phyloP scores from a whole-genome alignment of 1,140 invertebrate species.

The Thaumetopoea pityocampa region DNA sequence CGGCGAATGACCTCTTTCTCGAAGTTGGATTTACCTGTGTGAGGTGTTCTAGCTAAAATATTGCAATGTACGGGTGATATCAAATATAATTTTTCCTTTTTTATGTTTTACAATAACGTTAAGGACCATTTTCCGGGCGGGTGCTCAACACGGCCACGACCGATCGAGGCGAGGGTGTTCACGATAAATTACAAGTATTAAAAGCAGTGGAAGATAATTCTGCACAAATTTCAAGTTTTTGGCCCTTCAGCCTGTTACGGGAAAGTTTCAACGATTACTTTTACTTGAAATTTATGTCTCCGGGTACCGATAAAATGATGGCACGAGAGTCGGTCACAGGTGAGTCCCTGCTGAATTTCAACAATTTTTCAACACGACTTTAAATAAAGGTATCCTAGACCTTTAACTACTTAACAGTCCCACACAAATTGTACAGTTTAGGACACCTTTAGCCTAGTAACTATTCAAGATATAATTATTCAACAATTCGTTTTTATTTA shows the following conservation, averaged over 20 bases:
- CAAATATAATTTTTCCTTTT: slow-evolving; percentile 22
- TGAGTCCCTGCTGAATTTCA: slow-evolving; percentile 34
- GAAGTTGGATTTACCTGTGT: no score
- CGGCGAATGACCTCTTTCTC: no score
- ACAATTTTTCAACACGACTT: slow-evolving; percentile 23
- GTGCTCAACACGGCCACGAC: slow-evolving; percentile 30
- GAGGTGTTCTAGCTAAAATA: no score
- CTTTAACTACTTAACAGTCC: slow-evolving; percentile 15
- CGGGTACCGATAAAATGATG: slow-evolving; percentile 48
- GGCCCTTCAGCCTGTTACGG: slow-evolving; percentile 36
- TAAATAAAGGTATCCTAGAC: slow-evolving; percentile 21
- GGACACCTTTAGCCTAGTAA: slow-evolving; percentile 7
- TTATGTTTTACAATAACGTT: slow-evolving; percentile 41
- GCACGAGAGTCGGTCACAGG: slow-evolving; percentile 41
- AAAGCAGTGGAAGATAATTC: slow-evolving; percentile 66
- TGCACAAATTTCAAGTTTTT: slow-evolving; percentile 49
- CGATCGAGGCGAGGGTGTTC: slow-evolving; percentile 37
- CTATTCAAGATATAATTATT: slow-evolving; percentile 11
- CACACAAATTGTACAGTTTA: slow-evolving; percentile 18
- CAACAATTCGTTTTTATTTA: no score
- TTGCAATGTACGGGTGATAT: slow-evolving; percentile 10
- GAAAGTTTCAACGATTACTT: slow-evolving; percentile 69
- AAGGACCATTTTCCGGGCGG: slow-evolving; percentile 40
- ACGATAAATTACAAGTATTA: slow-evolving; percentile 68
- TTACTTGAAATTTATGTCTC: slow-evolving; percentile 64